These are phyloP conservation scores for Arrhamphus sclerolepis DNA, from an alignment of 2,797 vertebrate genomes.

Conservation along the genomic window DNA sequence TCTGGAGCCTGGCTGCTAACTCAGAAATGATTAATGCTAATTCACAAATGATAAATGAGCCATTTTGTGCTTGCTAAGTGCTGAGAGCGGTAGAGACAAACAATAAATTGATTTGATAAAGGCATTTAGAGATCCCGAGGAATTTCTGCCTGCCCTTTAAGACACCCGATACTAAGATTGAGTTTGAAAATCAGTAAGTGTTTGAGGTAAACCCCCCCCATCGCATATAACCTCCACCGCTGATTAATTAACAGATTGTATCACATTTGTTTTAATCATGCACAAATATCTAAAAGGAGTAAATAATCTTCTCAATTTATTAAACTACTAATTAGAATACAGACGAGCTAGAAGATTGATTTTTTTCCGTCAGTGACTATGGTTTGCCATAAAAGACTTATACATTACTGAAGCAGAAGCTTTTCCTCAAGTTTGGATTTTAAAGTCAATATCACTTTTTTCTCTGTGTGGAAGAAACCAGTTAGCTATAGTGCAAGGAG, in stretches of 20 bases:
- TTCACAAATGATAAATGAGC: constrained; percentile 60
- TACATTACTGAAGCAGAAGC: too few relatives aligned
- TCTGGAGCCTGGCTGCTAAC: constrained; percentile 63
- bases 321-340: too few relatives aligned
- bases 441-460: too few relatives aligned
- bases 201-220: constrained; percentile 9
- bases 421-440: too few relatives aligned
- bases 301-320: too few relatives aligned
- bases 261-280: background rate
- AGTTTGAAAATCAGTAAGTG: constrained; percentile 33
- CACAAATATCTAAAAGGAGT: too few relatives aligned
- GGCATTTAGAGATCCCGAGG: constrained; percentile 13
- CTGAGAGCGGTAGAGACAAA: constrained; percentile 11
- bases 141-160: constrained; percentile 20
- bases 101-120: constrained; percentile 56
- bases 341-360: too few relatives aligned
- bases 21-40: constrained; percentile 62
- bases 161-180: constrained; percentile 41
- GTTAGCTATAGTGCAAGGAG: too few relatives aligned
- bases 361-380: too few relatives aligned
- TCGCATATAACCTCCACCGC: too few relatives aligned
- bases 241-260: background rate
- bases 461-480: too few relatives aligned
- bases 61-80: constrained; percentile 33
- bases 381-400: too few relatives aligned